Conservation (phyloP, 2,888 invertebrate genomes). For the Miltochrista miniata region DNA sequence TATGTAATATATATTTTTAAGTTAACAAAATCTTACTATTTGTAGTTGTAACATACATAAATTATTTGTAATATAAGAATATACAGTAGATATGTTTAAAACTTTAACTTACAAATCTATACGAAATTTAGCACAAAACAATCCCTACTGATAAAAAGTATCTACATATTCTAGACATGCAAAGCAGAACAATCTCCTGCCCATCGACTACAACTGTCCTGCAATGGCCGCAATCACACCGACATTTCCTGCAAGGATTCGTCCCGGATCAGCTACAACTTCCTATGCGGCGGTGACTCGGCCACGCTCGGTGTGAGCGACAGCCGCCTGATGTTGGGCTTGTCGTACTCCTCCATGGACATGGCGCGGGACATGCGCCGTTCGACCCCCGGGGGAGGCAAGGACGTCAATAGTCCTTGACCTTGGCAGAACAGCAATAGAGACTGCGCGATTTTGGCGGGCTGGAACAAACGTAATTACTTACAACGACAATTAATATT, state of each 20-base stretch:
- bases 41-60: too few relatives aligned
- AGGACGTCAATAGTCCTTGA: slow-evolving; percentile 91
- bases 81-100: too few relatives aligned
- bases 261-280: slow-evolving; percentile 54
- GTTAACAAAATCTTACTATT: too few relatives aligned
- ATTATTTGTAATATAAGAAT: too few relatives aligned
- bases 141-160: too few relatives aligned
- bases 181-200: slow-evolving; percentile 1
- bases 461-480: slow-evolving; percentile 77
- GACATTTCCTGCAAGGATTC: slow-evolving; percentile 51
- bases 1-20: too few relatives aligned
- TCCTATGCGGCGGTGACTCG: slow-evolving; percentile 67
- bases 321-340: slow-evolving; percentile 89
- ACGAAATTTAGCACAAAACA: neutral
- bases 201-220: slow-evolving; percentile 4
- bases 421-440: slow-evolving; percentile 95
- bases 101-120: neutral
- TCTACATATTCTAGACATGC: slow-evolving; percentile 10
- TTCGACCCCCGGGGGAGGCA: slow-evolving; percentile 91
- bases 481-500: neutral
- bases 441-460: slow-evolving; percentile 93
- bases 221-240: slow-evolving; percentile 31
- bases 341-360: slow-evolving; percentile 93
- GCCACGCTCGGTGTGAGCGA: slow-evolving; percentile 82
- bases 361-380: slow-evolving; percentile 87